A percentile compares a stretch with the other conserved stretches of the same genome.
Evolutionary conservation across 64 coral and sea anemone species (phyloP).

Genomic region (Porites lutea): DNA sequence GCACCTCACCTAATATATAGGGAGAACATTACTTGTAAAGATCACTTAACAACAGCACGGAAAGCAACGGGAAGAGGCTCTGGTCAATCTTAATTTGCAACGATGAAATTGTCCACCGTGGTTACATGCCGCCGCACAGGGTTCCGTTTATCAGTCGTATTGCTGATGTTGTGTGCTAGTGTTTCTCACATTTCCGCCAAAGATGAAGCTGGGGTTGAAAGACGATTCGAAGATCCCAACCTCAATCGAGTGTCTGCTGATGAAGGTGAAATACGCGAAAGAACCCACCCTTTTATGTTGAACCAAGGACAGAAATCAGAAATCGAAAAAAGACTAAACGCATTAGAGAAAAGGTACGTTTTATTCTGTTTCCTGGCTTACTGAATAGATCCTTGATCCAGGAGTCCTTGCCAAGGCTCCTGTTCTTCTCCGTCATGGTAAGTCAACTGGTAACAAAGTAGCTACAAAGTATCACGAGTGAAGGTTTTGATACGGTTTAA

Average conservation of each 20-base stretch:
- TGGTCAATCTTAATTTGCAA: too few species aligned
- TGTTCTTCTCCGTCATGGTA: too few species aligned
- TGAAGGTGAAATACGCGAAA: not conserved
- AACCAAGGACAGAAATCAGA: not conserved
- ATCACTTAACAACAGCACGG: too few species aligned
- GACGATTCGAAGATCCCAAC: not conserved
- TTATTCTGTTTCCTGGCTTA: too few species aligned
- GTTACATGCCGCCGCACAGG: not conserved
- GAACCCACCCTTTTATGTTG: not conserved
- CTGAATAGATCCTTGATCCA: too few species aligned
- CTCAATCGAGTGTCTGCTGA: not conserved
- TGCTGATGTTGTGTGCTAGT: not conserved
- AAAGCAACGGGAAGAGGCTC: too few species aligned
- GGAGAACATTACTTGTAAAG: too few species aligned
- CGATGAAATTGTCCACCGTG: not conserved
- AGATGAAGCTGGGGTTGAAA: not conserved
- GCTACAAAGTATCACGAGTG: too few species aligned
- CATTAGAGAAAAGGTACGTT: not conserved
- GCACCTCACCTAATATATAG: too few species aligned
- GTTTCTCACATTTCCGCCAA: not conserved
- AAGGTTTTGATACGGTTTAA: too few species aligned
- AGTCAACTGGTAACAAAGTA: too few species aligned
- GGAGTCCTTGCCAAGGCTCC: too few species aligned
- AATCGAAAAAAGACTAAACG: slow-evolving; percentile 8
- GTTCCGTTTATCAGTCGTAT: not conserved